Percentiles rank a stretch among this genome's conserved stretches.
These are phyloP conservation scores for Helicorthomorpha holstii DNA, from an alignment of 1,140 invertebrate species.

Conservation along the genomic window DNA sequence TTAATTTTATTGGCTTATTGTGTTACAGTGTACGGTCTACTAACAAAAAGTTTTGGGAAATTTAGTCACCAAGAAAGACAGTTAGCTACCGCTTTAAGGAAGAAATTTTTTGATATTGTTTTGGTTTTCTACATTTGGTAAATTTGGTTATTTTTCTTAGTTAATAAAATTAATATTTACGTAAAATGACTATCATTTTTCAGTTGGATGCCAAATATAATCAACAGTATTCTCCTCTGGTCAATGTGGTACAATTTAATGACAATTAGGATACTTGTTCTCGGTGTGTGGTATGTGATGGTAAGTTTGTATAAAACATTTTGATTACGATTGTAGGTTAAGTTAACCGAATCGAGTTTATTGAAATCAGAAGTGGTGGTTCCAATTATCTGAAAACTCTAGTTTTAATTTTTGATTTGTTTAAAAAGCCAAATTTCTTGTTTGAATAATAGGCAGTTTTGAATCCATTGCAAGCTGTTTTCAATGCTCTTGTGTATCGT, in stretches of 20 bases:
- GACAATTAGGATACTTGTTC: slow-evolving; percentile 33
- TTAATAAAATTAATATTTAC: background rate
- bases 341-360: too few species aligned
- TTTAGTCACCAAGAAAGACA: slow-evolving; percentile 38
- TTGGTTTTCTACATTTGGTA: slow-evolving; percentile 53
- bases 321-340: background rate
- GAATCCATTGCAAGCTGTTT: slow-evolving; percentile 62
- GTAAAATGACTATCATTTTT: background rate
- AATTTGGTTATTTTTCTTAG: slow-evolving; percentile 1
- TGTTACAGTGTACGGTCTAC: slow-evolving; percentile 7
- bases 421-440: background rate
- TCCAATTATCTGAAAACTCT: too few species aligned
- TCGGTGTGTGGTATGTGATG: slow-evolving; percentile 61
- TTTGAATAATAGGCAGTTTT: slow-evolving; percentile 44
- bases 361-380: too few species aligned
- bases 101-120: slow-evolving; percentile 59
- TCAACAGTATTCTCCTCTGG: slow-evolving; percentile 58
- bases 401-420: too few species aligned
- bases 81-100: slow-evolving; percentile 43
- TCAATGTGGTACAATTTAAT: slow-evolving; percentile 53
- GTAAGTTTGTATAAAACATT: slow-evolving; percentile 27
- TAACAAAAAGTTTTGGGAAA: slow-evolving; percentile 9
- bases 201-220: slow-evolving; percentile 53
- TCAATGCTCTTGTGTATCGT: slow-evolving; percentile 58
- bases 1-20: slow-evolving; percentile 11